Base-by-base conservation (phyloP, 2,113 vertebrate species). In the Pelecanoides urinatrix region DNA sequence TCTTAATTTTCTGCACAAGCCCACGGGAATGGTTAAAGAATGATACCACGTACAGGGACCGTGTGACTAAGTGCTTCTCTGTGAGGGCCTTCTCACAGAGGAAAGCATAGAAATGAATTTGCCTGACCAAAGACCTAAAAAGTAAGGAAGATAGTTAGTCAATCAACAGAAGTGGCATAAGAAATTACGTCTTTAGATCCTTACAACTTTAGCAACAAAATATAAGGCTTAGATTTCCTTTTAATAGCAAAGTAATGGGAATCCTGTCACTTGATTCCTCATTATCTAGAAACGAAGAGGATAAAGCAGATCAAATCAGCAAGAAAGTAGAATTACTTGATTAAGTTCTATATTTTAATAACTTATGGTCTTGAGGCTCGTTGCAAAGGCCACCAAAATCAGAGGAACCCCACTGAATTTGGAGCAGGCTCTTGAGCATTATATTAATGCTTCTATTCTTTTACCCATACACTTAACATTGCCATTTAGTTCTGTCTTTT, bases 81-180 rank as follows among this genome's bases (percentile, higher is more conserved):
- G 34, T 47, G 70, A 91, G 89, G 65, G 45, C 17, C 86, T 95
- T 90, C 95, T 94, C 80, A 75, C 58, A 94, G 79, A 96, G 50
- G 38, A 93, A 86, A 88, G 82, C 63, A 96, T 55, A 88, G 82
- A 95, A 97, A 97, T 97, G 84, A 97, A 97, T 96, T 97, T 89
- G 71, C 30, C 83, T 96, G 90, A 94, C 80, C 75, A 85, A 97
- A 96, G 62, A 92, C 49, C 86, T 73, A 67, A 79, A 90, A 94
- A 96, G 36, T 71, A 58, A 92, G 89, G 62, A 96, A 63, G 71
- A 59, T 92, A 87, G 95, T 91, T 96, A 92, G 75, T 97, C 95
- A 96, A 50, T 91, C 93, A 89, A 38, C 62, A 71, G 63, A 90
- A 96, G 32, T 50, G n/a, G 13, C 15, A 67, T 42, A 70, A 42